Evolutionary conservation across 2,797 vertebrate species (phyloP).

Genomic region (Eurystomus glaucurus): DNA sequence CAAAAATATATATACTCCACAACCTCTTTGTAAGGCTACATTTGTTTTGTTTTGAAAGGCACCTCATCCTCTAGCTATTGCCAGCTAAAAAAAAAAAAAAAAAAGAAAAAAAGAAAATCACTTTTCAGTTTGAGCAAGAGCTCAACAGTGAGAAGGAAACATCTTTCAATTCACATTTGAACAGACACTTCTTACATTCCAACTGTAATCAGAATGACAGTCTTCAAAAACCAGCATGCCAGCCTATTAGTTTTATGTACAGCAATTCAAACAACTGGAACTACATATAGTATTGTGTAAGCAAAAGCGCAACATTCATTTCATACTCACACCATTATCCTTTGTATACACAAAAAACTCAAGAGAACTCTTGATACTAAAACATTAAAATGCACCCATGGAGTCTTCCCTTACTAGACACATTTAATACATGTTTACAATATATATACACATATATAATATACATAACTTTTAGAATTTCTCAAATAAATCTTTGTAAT

Average conservation of each 20-base stretch:
- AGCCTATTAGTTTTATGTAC: constrained; percentile 84
- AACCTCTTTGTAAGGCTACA: constrained; percentile 85
- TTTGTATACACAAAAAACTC: constrained; percentile 77
- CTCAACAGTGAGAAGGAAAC: constrained; percentile 78
- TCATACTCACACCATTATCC: constrained; percentile 80
- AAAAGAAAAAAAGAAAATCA: not conserved
- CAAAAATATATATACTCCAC: constrained; percentile 80
- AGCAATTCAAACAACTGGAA: constrained; percentile 84
- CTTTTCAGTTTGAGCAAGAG: constrained; percentile 75
- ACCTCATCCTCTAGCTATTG: constrained; percentile 86
- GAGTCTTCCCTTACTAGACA: constrained; percentile 81
- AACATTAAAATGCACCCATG: constrained; percentile 87
- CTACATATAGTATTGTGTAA: constrained; percentile 82
- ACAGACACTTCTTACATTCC: constrained; percentile 86
- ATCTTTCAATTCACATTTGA: constrained; percentile 86
- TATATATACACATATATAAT: constrained; percentile 87
- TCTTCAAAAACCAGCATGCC: constrained; percentile 87
- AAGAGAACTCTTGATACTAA: constrained; percentile 82
- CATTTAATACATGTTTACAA: constrained; percentile 84
- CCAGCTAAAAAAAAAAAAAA: constrained; percentile 72
- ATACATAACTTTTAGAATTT: constrained; percentile 86
- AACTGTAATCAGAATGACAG: constrained; percentile 86
- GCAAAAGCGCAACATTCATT: constrained; percentile 84
- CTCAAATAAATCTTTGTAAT: constrained; percentile 86
- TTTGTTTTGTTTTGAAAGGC: constrained; percentile 82